Percentiles rank a stretch among this genome's conserved stretches.
Evolutionary conservation across 53 echinoderm and acorn worm species (phyloP).

Genomic region (Pentamera pediparva): DNA sequence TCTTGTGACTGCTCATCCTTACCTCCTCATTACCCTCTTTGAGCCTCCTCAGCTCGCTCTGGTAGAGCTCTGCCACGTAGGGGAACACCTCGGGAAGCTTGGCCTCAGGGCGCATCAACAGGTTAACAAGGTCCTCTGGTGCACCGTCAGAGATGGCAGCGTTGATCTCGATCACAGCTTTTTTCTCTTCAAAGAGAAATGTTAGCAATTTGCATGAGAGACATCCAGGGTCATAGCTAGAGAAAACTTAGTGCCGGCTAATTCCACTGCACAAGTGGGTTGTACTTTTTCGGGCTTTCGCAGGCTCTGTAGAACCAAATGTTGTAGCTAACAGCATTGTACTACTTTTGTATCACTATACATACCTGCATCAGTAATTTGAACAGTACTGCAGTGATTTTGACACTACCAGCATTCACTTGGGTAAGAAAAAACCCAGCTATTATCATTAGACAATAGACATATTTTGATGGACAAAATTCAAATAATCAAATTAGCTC

Average conservation of each 20-base stretch:
- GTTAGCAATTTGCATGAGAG: background rate
- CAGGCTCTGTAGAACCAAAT: too few species aligned
- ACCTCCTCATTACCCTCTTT: conserved; percentile 87
- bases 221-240: background rate
- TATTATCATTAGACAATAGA: too few species aligned
- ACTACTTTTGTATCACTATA: too few species aligned
- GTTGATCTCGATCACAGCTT: conserved; percentile 75
- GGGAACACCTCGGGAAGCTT: conserved; percentile 66
- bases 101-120: conserved; percentile 69
- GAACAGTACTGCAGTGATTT: too few species aligned
- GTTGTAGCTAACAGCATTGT: too few species aligned
- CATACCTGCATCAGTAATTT: too few species aligned
- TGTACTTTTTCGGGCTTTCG: too few species aligned
- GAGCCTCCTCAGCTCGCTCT: conserved; percentile 65
- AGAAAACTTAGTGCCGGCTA: background rate
- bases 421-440: too few species aligned
- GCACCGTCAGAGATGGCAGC: conserved; percentile 59
- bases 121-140: conserved; percentile 56
- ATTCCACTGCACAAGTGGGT: too few species aligned
- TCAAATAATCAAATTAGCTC: too few species aligned
- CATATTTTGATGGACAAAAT: too few species aligned
- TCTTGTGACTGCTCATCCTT: background rate
- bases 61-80: conserved; percentile 69
- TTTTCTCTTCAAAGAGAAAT: conserved; percentile 41
- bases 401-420: too few species aligned